These are phyloP conservation scores for Epinotia nisella DNA, from an alignment of 2,888 invertebrate genomes.

Conservation along the genomic window DNA sequence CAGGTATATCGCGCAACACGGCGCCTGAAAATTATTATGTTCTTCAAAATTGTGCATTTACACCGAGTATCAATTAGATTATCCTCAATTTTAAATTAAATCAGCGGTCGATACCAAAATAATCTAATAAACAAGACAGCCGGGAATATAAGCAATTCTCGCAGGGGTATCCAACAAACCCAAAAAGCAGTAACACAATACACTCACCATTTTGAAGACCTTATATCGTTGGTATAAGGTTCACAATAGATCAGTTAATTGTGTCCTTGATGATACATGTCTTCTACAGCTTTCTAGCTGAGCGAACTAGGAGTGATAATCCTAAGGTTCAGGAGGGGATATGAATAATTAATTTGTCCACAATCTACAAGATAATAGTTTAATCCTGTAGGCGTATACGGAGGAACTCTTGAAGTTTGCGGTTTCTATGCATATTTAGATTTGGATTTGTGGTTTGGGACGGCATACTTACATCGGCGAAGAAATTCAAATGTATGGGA, in stretches of 20 bases:
- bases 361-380: conserved; percentile 29
- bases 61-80: no score
- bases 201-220: background rate
- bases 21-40: no score
- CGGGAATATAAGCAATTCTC: conserved; percentile 1
- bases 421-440: conserved; percentile 14
- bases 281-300: conserved; percentile 2
- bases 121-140: conserved; percentile 19
- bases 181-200: conserved; percentile 2
- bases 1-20: no score
- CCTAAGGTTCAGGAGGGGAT: background rate
- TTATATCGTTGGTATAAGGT: background rate
- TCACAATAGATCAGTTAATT: background rate
- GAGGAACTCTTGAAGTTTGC: background rate
- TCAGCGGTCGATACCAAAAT: conserved; percentile 16
- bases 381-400: conserved; percentile 18
- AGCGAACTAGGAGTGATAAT: background rate
- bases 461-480: background rate
- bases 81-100: background rate
- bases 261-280: background rate
- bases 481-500: background rate
- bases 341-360: conserved; percentile 30
- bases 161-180: background rate
- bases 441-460: background rate
- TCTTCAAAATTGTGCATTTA: no score